These are phyloP conservation scores for Meriones unguiculatus DNA, from an alignment of 2,113 vertebrate species.

Conservation along the genomic window DNA sequence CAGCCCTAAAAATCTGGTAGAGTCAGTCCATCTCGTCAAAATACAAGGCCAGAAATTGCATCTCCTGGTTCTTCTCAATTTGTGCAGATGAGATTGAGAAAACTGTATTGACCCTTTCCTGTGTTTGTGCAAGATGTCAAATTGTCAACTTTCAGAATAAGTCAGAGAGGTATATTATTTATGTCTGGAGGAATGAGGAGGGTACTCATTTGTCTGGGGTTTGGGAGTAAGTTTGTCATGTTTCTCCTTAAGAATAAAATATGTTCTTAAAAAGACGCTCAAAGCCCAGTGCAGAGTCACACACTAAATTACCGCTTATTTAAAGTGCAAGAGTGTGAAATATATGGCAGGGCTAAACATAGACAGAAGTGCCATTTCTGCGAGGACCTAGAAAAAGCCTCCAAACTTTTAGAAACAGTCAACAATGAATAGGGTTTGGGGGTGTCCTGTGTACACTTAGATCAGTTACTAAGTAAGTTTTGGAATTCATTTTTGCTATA, in stretches of 20 bases:
- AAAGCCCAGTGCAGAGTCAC: not conserved
- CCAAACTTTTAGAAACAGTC: slow-evolving; percentile 16
- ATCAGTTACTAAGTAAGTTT: not conserved
- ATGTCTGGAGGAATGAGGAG: not conserved
- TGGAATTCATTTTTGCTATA: not conserved
- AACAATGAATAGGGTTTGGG: not conserved
- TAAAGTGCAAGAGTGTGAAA: not conserved
- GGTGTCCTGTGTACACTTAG: not conserved
- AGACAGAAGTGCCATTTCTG: not conserved
- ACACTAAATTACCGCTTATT: slow-evolving; percentile 10
- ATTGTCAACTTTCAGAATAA: not conserved
- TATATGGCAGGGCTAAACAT: slow-evolving; percentile 11
- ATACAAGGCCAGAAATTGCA: not conserved
- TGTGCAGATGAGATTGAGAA: not conserved
- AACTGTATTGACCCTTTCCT: not conserved
- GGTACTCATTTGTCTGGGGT: not conserved
- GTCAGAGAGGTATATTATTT: not conserved
- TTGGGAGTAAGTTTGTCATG: not conserved
- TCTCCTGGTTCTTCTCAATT: not conserved
- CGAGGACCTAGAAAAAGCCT: slow-evolving; percentile 17
- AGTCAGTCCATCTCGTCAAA: not conserved
- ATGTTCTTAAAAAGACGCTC: not conserved
- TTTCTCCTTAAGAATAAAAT: not conserved
- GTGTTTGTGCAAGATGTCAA: not conserved
- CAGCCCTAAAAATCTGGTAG: not conserved